These are phyloP conservation scores for Phania funesta DNA, from an alignment of 2,888 invertebrate genomes.

Conservation along the genomic window DNA sequence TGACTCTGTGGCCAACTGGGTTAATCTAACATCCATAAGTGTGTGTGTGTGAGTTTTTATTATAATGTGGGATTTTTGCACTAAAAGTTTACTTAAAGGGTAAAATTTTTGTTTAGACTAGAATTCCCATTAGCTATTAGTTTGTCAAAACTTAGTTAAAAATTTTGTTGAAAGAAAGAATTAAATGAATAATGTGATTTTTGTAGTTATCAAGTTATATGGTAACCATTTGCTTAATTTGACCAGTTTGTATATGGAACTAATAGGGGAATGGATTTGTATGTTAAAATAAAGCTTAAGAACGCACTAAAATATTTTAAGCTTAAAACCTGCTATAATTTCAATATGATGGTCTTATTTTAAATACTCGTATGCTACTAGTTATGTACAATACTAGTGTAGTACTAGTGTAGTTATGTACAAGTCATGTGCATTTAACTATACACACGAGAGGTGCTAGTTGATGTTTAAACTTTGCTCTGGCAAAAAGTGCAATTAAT, in stretches of 20 bases:
- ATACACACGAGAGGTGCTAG: constrained; percentile 23
- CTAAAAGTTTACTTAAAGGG: constrained; percentile 8
- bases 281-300: too few relatives aligned
- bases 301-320: too few relatives aligned
- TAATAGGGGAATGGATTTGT: too few relatives aligned
- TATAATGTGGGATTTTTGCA: constrained; percentile 12
- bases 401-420: not conserved
- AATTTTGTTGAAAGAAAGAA: constrained; percentile 26
- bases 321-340: constrained; percentile 18
- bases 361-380: too few relatives aligned
- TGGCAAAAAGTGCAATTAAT: constrained; percentile 16
- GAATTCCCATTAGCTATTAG: constrained; percentile 62
- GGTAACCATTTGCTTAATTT: too few relatives aligned
- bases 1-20: too few relatives aligned
- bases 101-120: constrained; percentile 42
- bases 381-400: too few relatives aligned
- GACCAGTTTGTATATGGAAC: too few relatives aligned
- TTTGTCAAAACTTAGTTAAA: constrained; percentile 58
- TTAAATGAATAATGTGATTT: not conserved
- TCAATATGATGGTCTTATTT: constrained; percentile 4
- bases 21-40: constrained; percentile 30
- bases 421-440: constrained; percentile 16
- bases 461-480: constrained; percentile 19
- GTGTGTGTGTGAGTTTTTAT: constrained; percentile 10
- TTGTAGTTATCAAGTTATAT: too few relatives aligned